These are phyloP conservation scores for Clarias gariepinus DNA, from an alignment of 2,113 vertebrate species.

Conservation along the genomic window DNA sequence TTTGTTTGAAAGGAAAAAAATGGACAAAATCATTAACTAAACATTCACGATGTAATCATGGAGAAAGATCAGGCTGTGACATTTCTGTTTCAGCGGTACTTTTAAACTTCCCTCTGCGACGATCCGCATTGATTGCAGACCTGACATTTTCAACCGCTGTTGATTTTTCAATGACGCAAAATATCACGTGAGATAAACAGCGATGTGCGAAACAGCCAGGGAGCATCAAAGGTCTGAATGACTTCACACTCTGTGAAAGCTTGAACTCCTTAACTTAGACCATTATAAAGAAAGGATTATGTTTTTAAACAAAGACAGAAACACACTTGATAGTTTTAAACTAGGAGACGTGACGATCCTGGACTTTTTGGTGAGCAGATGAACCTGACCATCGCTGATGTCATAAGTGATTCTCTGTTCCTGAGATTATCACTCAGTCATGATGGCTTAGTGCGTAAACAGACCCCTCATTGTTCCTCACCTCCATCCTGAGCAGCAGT, in stretches of 20 bases:
- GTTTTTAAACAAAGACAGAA: neutral
- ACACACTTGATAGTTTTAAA: neutral
- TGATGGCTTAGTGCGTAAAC: neutral
- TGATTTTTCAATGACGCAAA: neutral
- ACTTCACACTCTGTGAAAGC: neutral
- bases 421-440: neutral
- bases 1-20: too few species aligned
- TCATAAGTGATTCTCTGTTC: neutral
- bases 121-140: neutral
- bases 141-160: slow-evolving; percentile 7
- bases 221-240: neutral
- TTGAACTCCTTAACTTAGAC: neutral
- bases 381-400: neutral
- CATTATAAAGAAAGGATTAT: neutral
- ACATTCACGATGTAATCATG: too few species aligned
- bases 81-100: neutral
- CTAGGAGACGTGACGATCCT: neutral
- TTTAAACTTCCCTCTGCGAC: neutral
- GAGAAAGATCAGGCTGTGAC: neutral
- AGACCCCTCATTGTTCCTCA: neutral
- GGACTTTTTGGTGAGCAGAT: neutral
- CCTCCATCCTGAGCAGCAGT: too few species aligned
- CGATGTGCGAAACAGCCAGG: neutral
- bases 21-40: too few species aligned
- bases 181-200: neutral